A percentile compares a stretch with the other conserved stretches of the same genome.
phyloP scores from a whole-genome alignment of 2,888 invertebrate species.

The Tipula confusa region DNA sequence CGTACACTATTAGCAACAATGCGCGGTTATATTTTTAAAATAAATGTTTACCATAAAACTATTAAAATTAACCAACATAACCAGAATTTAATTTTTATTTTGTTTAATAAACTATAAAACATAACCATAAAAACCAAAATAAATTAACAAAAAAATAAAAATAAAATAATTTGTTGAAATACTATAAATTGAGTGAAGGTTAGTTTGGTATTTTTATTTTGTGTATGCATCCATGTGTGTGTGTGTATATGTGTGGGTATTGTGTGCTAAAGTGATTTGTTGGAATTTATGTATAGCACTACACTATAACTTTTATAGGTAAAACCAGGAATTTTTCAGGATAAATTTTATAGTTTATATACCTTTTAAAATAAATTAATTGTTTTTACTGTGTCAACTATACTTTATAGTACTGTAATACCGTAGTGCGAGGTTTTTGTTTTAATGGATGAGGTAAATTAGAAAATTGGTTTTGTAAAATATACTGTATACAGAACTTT shows the following conservation, averaged over 20 bases:
- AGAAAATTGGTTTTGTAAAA: no score
- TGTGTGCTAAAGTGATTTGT: no score
- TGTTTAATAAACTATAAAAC: neutral
- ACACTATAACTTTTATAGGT: neutral
- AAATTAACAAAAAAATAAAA: neutral
- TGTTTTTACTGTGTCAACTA: conserved; percentile 34
- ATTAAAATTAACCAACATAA: neutral
- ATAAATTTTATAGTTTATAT: neutral
- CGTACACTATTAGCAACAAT: neutral
- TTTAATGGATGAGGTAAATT: no score
- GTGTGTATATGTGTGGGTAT: no score
- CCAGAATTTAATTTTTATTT: neutral
- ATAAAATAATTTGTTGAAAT: neutral
- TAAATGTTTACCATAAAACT: neutral
- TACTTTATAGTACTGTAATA: conserved; percentile 33
- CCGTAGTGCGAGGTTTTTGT: no score
- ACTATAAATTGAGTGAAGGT: conserved; percentile 20
- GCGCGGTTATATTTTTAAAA: neutral
- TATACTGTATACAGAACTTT: neutral
- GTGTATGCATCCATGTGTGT: neutral
- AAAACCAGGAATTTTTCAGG: neutral
- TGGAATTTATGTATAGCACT: neutral
- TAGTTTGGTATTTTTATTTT: neutral
- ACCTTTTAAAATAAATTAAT: conserved; percentile 33
- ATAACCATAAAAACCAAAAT: conserved; percentile 20